These are phyloP conservation scores for Drosophila pseudotakahashii DNA, from an alignment of 2,888 invertebrate species.

Conservation along the genomic window DNA sequence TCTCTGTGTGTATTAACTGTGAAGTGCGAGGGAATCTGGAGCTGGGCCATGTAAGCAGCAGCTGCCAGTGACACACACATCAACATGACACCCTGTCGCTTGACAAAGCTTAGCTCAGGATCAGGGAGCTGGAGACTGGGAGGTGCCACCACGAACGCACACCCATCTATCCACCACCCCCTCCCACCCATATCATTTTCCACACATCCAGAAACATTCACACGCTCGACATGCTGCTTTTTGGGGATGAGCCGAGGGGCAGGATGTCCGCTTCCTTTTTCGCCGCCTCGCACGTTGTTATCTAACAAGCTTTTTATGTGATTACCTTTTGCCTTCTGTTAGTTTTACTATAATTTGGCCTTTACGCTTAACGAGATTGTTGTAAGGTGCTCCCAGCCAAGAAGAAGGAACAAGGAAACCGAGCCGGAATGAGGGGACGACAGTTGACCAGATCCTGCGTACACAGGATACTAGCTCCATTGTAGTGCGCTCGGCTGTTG, in stretches of 20 bases:
- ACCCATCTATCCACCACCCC: neutral
- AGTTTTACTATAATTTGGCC: slow-evolving; percentile 78
- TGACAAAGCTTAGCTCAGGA: slow-evolving; percentile 73
- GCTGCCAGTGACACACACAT: slow-evolving; percentile 78
- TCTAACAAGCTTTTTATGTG: slow-evolving; percentile 78
- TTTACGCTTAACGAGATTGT: slow-evolving; percentile 79
- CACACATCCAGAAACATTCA: slow-evolving; percentile 50
- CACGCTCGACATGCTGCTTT: slow-evolving; percentile 61
- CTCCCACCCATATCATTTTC: slow-evolving; percentile 29
- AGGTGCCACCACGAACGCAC: slow-evolving; percentile 43
- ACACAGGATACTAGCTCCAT: slow-evolving; percentile 20
- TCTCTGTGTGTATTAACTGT: slow-evolving; percentile 60
- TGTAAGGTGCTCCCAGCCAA: slow-evolving; percentile 62
- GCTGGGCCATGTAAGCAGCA: slow-evolving; percentile 50
- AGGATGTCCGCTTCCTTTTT: slow-evolving; percentile 71
- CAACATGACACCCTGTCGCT: slow-evolving; percentile 75
- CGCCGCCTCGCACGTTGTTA: slow-evolving; percentile 65
- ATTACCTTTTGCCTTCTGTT: slow-evolving; percentile 78
- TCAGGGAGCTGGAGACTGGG: slow-evolving; percentile 15
- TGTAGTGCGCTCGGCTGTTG: slow-evolving; percentile 41
- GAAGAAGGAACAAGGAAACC: slow-evolving; percentile 53
- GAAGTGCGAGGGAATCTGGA: slow-evolving; percentile 46
- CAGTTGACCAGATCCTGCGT: slow-evolving; percentile 10
- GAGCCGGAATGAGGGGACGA: slow-evolving; percentile 50
- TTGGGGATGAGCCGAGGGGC: slow-evolving; percentile 31